Percentiles rank a stretch among this genome's conserved stretches.
phyloP scores from a whole-genome alignment of 2,113 vertebrate species.

The Antigone vipio region DNA sequence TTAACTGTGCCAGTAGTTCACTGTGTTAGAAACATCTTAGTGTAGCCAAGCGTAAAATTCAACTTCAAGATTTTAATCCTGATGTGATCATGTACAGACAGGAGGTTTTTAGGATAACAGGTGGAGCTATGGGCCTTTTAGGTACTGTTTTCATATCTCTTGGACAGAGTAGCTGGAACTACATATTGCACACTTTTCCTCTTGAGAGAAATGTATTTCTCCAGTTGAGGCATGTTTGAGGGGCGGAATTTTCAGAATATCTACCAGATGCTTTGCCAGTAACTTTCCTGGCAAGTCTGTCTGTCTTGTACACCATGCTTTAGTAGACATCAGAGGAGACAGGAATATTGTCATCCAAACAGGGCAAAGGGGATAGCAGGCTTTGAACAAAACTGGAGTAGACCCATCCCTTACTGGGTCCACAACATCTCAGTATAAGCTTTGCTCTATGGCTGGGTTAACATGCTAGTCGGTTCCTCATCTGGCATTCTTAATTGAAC shows the following conservation, averaged over 20 bases:
- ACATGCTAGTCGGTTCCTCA: neutral
- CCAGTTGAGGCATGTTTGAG: constrained; percentile 6
- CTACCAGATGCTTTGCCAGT: neutral
- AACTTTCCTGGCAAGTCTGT: neutral
- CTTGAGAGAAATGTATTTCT: neutral
- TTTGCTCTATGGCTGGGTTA: neutral
- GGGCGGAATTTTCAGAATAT: neutral
- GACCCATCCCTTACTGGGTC: neutral
- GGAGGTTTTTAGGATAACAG: neutral
- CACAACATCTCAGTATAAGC: neutral
- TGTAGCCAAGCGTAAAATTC: neutral
- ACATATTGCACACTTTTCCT: neutral
- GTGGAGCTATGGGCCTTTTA: neutral
- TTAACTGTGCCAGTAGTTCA: neutral
- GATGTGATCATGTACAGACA: neutral
- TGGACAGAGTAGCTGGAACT: neutral
- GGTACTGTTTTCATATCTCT: neutral
- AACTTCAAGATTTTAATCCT: neutral
- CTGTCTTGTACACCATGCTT: neutral
- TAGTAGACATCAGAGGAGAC: neutral
- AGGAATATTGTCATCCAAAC: neutral
- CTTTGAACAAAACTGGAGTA: neutral
- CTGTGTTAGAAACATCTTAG: neutral
- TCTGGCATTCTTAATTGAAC: neutral
- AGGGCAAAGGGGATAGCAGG: neutral